Evolutionary conservation across 2,888 invertebrate species (phyloP), one percentile per base, ranked within the genome.

Genomic region (Ophioninae sp.): DNA sequence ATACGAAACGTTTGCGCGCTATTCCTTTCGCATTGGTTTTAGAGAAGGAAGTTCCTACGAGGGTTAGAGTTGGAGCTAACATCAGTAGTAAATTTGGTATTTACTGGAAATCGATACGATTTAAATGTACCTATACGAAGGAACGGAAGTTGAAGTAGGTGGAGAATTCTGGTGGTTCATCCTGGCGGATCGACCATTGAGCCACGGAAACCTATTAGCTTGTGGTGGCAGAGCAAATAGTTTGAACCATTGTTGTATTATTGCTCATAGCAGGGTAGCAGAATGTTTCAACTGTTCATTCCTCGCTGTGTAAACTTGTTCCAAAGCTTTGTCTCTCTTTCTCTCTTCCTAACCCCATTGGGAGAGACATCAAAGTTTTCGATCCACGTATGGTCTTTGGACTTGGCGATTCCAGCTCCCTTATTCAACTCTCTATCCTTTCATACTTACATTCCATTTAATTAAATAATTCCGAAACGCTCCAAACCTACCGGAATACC

Each of bases 1-100:
- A 87, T 87, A 87, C 83, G 80, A 82, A 85, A 81, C 84, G 83
- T 85, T 82, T 79, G 72, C 73, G 57, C 57, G 79, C 74, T 82
- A 85, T 85, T 79, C 70, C 85, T 75, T 50, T 86, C 79, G 82
- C 81, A 85, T 87, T 85, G 84, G 68, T 62, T 62, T 73, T 77
- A 57, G 73, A 64, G 61, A 77, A 68, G 44, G 37, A 21, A 57
- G 73, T 80, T 80, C 73, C 64, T 50, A 57, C 57, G 73, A 74
- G 77, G 77, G 83, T 77, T 83, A 77, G 56, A 74, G 74, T 74
- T 78, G 64, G 64, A 64, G 68, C 85, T 50, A 73, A 56, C 84
- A 84, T 78, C 82, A 75, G 79, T 72, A 82, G 87, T 82, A 64
- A 75, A 76, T 64, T 57, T 21, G 75, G 85, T 77, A 79, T 85